These are phyloP conservation scores for Tragelaphus imberbis DNA, from an alignment of 2,113 vertebrate species.

Conservation along the genomic window DNA sequence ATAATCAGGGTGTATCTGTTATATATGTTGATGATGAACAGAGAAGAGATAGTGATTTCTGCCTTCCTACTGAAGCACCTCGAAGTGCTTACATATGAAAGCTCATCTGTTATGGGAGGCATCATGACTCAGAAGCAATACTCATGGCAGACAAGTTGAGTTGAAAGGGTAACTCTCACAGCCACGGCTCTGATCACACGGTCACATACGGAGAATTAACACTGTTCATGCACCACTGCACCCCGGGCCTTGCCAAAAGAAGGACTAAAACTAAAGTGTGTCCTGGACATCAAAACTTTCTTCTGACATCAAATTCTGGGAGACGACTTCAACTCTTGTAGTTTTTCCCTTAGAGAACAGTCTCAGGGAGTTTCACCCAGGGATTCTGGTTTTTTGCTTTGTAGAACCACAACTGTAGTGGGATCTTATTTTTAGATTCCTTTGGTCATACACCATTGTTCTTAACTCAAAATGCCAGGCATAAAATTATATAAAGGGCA, in stretches of 20 bases:
- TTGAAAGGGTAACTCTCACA: not conserved
- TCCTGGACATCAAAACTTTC: not conserved
- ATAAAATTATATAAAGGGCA: slow-evolving; percentile 45
- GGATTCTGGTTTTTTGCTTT: slow-evolving; percentile 22
- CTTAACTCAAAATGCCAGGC: slow-evolving; percentile 35
- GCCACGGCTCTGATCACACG: not conserved
- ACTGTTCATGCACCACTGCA: rapidly evolving
- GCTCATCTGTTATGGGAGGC: not conserved
- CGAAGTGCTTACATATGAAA: not conserved
- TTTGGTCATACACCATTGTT: slow-evolving; percentile 51
- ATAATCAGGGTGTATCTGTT: not conserved
- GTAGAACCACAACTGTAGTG: not conserved
- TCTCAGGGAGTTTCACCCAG: not conserved
- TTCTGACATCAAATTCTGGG: slow-evolving; percentile 11
- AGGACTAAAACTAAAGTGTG: not conserved
- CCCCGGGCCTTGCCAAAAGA: not conserved
- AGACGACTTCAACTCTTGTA: not conserved
- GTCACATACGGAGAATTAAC: not conserved
- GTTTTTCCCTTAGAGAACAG: slow-evolving; percentile 34
- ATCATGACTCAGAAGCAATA: not conserved
- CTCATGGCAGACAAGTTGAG: not conserved
- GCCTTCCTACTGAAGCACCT: not conserved
- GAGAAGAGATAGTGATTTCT: not conserved
- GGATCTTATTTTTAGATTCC: slow-evolving; percentile 49
- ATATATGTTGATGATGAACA: not conserved